phyloP scores from a whole-genome alignment of 2,113 vertebrate genomes.

The Gracilinanus agilis region DNA sequence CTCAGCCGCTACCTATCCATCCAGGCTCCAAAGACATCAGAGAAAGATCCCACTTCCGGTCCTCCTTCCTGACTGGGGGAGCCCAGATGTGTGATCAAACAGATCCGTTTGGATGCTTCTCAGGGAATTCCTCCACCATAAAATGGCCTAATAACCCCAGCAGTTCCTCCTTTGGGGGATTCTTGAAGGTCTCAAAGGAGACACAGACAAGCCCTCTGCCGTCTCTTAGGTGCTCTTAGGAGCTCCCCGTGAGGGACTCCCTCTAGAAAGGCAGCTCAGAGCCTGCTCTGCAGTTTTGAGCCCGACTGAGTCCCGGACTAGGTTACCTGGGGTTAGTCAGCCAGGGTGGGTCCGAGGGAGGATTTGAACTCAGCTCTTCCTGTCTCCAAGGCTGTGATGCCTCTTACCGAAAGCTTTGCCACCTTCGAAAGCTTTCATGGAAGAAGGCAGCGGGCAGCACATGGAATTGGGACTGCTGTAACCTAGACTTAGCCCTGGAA shows the following conservation, averaged over 20 bases:
- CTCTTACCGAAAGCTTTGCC: too few species aligned
- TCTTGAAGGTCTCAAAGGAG: neutral
- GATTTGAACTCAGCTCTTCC: neutral
- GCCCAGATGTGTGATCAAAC: neutral
- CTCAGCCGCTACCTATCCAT: neutral
- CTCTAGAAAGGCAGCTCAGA: neutral
- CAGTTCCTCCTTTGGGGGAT: neutral
- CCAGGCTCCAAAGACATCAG: neutral
- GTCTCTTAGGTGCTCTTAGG: too few species aligned
- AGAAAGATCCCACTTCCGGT: neutral
- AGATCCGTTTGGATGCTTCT: too few species aligned
- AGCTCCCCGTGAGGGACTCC: too few species aligned
- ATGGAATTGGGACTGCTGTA: neutral
- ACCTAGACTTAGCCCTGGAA: neutral
- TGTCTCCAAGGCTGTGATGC: neutral
- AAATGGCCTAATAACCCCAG: neutral
- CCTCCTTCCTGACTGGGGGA: neutral
- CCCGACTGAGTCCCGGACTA: neutral
- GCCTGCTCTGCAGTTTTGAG: too few species aligned
- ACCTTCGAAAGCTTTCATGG: accelerated
- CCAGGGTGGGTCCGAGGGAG: accelerated
- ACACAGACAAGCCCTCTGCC: neutral
- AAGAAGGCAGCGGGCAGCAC: neutral
- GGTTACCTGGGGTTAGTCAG: neutral
- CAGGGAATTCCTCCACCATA: neutral